Evolutionary conservation across 2,113 vertebrate species (phyloP).

Genomic region (Protomyctophum bolini): DNA sequence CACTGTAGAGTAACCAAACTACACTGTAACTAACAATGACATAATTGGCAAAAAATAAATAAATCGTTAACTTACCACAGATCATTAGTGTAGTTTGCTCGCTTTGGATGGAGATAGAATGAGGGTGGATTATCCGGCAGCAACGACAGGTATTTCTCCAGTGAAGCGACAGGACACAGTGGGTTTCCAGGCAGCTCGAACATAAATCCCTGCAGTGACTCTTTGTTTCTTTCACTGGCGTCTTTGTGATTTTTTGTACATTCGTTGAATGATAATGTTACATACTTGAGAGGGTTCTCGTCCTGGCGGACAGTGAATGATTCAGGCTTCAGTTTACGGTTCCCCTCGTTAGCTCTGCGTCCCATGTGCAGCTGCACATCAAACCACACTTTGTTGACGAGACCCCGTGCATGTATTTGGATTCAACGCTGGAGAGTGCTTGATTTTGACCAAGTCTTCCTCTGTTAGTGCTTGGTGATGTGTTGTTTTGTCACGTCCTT

Average conservation of each 20-base stretch:
- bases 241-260: no score
- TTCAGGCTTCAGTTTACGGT: no score
- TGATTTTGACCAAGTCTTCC: constrained; percentile 20
- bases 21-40: no score
- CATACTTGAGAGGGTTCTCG: no score
- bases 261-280: no score
- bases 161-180: constrained; percentile 13
- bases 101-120: background rate
- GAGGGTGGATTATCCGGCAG: background rate
- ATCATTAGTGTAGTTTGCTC: background rate
- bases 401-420: constrained; percentile 4
- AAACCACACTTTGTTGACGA: constrained; percentile 36
- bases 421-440: background rate
- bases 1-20: no score
- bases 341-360: constrained; percentile 8
- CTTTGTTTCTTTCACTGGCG: no score
- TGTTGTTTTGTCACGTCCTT: background rate
- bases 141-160: constrained; percentile 18
- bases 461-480: constrained; percentile 16
- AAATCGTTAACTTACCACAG: no score
- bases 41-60: no score
- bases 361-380: constrained; percentile 24
- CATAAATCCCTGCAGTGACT: constrained; percentile 2
- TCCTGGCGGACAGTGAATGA: no score
- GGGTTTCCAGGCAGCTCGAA: constrained; percentile 5